A percentile compares a stretch with the other conserved stretches of the same genome.
phyloP scores from a whole-genome alignment of 1,140 invertebrate genomes.

The Drosophila prosaltans region DNA sequence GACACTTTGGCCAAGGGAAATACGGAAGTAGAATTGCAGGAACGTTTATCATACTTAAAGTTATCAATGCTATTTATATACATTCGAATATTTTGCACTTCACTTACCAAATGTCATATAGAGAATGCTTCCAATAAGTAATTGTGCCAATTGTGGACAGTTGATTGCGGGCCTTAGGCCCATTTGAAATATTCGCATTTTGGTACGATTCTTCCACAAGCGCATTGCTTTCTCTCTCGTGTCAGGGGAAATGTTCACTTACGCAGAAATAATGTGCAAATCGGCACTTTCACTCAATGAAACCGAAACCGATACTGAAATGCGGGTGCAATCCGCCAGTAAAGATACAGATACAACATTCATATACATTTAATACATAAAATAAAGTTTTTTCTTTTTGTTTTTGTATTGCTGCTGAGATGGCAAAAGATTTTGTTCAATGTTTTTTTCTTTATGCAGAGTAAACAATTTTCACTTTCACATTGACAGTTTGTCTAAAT shows the following conservation, averaged over 20 bases:
- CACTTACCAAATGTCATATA: slow-evolving; percentile 71
- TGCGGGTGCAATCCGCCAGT: slow-evolving; percentile 37
- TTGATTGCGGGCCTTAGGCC: slow-evolving; percentile 37
- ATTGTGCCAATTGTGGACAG: slow-evolving; percentile 55
- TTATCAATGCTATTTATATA: no score
- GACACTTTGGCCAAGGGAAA: background rate
- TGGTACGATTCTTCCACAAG: slow-evolving; percentile 66
- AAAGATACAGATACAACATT: slow-evolving; percentile 36
- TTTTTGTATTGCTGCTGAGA: slow-evolving; percentile 13
- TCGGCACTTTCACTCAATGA: slow-evolving; percentile 64
- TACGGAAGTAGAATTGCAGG: background rate
- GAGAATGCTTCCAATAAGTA: slow-evolving; percentile 61
- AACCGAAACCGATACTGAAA: slow-evolving; percentile 19
- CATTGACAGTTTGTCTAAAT: slow-evolving; percentile 48
- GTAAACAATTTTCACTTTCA: slow-evolving; percentile 54
- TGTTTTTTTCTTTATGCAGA: slow-evolving; percentile 12
- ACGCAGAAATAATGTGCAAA: slow-evolving; percentile 71
- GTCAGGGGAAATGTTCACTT: slow-evolving; percentile 63
- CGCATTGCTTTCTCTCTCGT: slow-evolving; percentile 51
- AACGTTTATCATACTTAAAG: no score
- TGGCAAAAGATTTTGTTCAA: background rate
- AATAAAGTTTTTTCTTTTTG: slow-evolving; percentile 12
- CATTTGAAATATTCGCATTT: slow-evolving; percentile 63
- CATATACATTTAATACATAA: slow-evolving; percentile 68
- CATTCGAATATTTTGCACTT: background rate